phyloP scores from a whole-genome alignment of 2,797 vertebrate species.

The Furcifer pardalis region DNA sequence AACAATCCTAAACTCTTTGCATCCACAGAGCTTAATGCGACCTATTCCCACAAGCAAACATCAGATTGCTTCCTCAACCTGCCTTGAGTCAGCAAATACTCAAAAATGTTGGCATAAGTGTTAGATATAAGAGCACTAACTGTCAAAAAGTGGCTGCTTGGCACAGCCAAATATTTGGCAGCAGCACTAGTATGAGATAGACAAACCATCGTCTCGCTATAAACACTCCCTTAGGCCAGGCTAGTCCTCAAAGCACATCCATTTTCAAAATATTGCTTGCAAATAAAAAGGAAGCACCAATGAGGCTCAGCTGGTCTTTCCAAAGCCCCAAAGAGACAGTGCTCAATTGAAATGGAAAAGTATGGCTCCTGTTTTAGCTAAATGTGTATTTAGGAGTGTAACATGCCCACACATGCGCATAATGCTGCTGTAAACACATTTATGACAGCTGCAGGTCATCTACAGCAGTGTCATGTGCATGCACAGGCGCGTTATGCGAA shows the following conservation, averaged over 20 bases:
- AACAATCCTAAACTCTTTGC: background rate
- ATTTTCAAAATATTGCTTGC: background rate
- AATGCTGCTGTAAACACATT: no score
- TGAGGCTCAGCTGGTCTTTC: background rate
- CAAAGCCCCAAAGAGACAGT: background rate
- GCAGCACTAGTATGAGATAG: background rate
- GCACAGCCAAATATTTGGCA: background rate
- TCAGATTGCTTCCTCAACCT: background rate
- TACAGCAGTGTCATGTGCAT: no score
- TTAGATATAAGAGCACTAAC: background rate
- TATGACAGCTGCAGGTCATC: no score
- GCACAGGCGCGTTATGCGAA: no score
- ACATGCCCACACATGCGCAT: no score
- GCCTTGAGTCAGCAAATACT: background rate
- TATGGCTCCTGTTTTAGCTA: background rate
- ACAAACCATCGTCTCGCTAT: background rate
- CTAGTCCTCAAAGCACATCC: background rate
- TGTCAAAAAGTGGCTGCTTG: background rate
- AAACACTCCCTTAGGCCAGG: background rate
- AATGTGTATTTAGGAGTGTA: background rate
- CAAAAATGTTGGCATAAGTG: background rate
- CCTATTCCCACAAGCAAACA: background rate
- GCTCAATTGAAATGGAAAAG: background rate
- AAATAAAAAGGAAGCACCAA: background rate
- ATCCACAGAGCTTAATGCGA: background rate